Evolutionary conservation across 2,113 vertebrate species (phyloP).

Genomic region (Corydoras maculifer): DNA sequence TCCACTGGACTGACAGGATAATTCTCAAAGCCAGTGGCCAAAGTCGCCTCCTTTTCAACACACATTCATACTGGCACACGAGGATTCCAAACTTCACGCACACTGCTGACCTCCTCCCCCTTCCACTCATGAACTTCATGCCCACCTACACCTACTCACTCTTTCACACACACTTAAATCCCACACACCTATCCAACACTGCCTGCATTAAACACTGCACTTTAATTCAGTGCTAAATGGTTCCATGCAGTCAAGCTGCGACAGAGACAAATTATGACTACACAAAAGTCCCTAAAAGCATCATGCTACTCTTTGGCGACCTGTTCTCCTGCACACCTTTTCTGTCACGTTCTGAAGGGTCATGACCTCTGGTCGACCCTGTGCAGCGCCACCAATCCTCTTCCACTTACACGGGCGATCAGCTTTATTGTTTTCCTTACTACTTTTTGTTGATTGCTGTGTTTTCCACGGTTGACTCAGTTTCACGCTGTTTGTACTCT

Average conservation of each 20-base stretch:
- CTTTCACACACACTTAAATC: constrained; percentile 47
- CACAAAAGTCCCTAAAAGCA: constrained; percentile 42
- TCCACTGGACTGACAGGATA: constrained; percentile 54
- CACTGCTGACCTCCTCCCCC: background rate
- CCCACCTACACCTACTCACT: constrained; percentile 35
- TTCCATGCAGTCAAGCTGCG: constrained; percentile 64
- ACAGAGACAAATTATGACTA: constrained; percentile 60
- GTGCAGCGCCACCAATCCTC: background rate
- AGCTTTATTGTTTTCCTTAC: background rate
- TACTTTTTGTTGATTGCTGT: background rate
- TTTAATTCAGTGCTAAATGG: constrained; percentile 52
- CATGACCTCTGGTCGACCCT: constrained; percentile 59
- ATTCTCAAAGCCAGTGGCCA: constrained; percentile 50
- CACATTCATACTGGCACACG: background rate
- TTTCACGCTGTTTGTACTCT: background rate
- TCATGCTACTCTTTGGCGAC: constrained; percentile 31
- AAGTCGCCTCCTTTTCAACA: constrained; percentile 1
- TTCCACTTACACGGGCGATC: constrained; percentile 5
- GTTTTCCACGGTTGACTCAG: background rate
- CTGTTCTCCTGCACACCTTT: constrained; percentile 59
- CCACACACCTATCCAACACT: constrained; percentile 35
- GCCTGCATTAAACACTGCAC: constrained; percentile 19
- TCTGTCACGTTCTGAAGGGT: constrained; percentile 62
- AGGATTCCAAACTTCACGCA: background rate
- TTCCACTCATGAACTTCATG: constrained; percentile 20